A percentile compares a stretch with the other conserved stretches of the same genome.
Conservation (phyloP, 2,888 invertebrate genomes). For the Netelia fuscicornis region DNA sequence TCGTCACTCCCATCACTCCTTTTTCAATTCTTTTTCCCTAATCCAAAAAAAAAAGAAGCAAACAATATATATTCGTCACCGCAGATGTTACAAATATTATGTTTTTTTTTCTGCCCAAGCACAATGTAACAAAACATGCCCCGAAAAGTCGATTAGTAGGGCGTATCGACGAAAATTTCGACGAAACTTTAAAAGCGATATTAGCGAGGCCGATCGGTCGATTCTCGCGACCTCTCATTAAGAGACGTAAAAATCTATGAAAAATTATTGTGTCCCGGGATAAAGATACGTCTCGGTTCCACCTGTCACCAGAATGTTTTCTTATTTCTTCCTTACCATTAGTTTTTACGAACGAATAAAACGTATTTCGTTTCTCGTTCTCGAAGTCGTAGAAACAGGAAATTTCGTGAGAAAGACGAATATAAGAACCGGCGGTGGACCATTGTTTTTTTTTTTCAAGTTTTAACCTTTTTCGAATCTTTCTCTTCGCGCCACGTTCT, state of each 20-base stretch:
- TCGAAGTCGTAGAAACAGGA: constrained; percentile 46
- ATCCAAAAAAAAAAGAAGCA: neutral
- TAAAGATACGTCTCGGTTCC: constrained; percentile 67
- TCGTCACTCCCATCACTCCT: too few relatives aligned
- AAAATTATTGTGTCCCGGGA: constrained; percentile 41
- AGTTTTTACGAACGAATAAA: constrained; percentile 1
- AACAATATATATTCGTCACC: neutral
- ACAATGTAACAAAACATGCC: neutral
- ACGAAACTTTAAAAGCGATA: constrained; percentile 30
- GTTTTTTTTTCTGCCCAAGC: neutral
- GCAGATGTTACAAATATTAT: neutral
- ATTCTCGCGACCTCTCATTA: constrained; percentile 59
- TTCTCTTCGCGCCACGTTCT: constrained; percentile 25
- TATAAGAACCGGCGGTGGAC: neutral
- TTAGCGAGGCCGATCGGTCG: constrained; percentile 5
- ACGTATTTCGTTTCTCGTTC: constrained; percentile 19
- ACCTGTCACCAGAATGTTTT: constrained; percentile 64
- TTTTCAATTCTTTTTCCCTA: too few relatives aligned
- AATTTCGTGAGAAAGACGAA: constrained; percentile 43
- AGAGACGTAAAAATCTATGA: constrained; percentile 61
- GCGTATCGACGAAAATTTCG: constrained; percentile 3
- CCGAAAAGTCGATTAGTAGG: neutral
- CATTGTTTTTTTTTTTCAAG: neutral
- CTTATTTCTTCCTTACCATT: constrained; percentile 14
- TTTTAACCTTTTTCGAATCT: constrained; percentile 15